Evolutionary conservation across 2,113 vertebrate genomes (phyloP).

Genomic region (Pterocles burchelli): DNA sequence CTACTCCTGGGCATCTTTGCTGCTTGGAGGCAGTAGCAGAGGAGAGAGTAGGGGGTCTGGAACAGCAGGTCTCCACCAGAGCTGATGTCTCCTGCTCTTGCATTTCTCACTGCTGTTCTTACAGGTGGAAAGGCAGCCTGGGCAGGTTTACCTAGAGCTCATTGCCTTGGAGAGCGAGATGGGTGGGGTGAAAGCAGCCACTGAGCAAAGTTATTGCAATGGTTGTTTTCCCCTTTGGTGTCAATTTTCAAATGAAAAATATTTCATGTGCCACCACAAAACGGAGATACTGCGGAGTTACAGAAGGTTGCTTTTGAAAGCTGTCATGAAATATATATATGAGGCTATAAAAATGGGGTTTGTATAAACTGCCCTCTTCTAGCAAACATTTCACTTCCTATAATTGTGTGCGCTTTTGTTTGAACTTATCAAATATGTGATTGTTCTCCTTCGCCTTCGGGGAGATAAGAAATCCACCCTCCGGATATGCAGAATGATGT

Average conservation of each 20-base stretch:
- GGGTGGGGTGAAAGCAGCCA: neutral
- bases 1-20: neutral
- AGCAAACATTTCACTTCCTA: conserved; percentile 64
- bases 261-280: neutral
- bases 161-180: rapidly evolving
- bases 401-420: conserved; percentile 64
- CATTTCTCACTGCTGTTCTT: rapidly evolving
- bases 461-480: conserved; percentile 68
- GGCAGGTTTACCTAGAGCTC: neutral
- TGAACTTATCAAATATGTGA: conserved; percentile 65
- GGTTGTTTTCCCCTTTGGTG: neutral
- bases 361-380: conserved; percentile 52
- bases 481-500: conserved; percentile 60
- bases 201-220: neutral
- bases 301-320: neutral
- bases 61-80: neutral
- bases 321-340: conserved; percentile 1
- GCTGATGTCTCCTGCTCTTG: rapidly evolving
- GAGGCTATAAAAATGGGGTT: conserved; percentile 63
- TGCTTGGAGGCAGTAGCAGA: neutral
- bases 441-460: conserved; percentile 53
- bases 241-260: neutral
- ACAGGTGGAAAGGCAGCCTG: neutral
- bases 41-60: neutral
- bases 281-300: neutral